Base-by-base conservation (phyloP, 2,113 vertebrate genomes). In the Physeter macrocephalus region DNA sequence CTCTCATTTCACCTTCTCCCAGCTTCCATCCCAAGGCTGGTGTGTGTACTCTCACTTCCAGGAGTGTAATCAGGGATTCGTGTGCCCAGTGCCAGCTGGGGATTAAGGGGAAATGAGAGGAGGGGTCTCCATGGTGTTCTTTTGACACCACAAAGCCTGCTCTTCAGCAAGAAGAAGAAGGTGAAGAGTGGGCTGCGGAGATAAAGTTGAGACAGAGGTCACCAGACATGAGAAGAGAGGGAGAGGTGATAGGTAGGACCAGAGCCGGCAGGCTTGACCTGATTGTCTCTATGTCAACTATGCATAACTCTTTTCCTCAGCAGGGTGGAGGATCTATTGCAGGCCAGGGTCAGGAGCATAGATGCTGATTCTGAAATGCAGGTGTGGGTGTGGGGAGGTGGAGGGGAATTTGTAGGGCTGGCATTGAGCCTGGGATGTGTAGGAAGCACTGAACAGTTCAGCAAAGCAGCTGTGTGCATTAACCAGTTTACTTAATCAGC, bases 401-500 rank as follows among this genome's bases (percentile, higher is more conserved):
- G 21, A 54, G 29, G 25, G 66, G 46, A 17, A 14, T 49, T 80
- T 59, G 39, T 1, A 43, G 29, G 72, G 10, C n/a, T 96, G 96
- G 95, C 69, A 1, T 9, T 0, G 39, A 75, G 93, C 59, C 94
- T 54, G 29, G 61, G 57, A 10, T 46, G 66, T 9, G 83, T 97
- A 92, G 96, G 90, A 92, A 71, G 80, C 49, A 36, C 59, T 62
- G 86, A 36, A 25, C 49, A 78, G 78, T 52, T 97, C 89, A 23
- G 18, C 61, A 80, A 18, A 86, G 87, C 49, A 57, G 29, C 49
- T 64, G 13, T 84, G 74, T 61, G 41, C 67, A 67, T 94, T 23
- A 41, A 34, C 34, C 15, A 31, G 77, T 80, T 92, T 31, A 23
- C 49, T 31, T n/a, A 34, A 86, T 36, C 67, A 95, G 72, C 72